Conservation (phyloP, 2,797 vertebrate genomes). For the Coendou prehensilis region DNA sequence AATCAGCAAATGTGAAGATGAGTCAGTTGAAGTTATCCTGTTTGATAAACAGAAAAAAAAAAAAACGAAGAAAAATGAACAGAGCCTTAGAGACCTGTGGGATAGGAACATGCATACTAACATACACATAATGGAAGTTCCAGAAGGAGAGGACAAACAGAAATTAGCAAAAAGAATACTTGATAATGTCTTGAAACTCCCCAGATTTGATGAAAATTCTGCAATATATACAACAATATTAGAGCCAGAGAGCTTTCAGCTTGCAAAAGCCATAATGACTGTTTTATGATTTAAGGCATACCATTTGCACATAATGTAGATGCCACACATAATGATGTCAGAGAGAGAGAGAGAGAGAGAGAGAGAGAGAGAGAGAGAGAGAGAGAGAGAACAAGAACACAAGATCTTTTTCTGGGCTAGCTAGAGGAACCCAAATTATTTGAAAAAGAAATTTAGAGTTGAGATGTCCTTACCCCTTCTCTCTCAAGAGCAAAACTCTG, state of each 20-base stretch:
- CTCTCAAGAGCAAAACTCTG: slow-evolving; percentile 21
- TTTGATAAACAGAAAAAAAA: slow-evolving; percentile 25
- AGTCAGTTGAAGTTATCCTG: background rate
- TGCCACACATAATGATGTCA: background rate
- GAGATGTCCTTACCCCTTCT: background rate
- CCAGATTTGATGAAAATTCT: slow-evolving; percentile 17
- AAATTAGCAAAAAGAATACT: background rate
- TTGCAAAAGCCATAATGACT: background rate
- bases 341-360: background rate
- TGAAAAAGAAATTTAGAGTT: slow-evolving; percentile 38
- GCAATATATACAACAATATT: background rate
- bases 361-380: background rate
- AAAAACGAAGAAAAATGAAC: background rate
- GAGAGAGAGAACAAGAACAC: background rate
- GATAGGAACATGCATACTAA: background rate
- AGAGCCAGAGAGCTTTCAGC: slow-evolving; percentile 13
- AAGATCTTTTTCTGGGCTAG: background rate
- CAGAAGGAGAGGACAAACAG: background rate
- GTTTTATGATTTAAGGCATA: background rate
- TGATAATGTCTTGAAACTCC: background rate
- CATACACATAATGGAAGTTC: background rate
- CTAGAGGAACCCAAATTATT: background rate
- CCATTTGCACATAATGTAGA: background rate
- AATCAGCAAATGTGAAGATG: background rate
- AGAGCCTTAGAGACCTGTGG: background rate